These are phyloP conservation scores for Lepidocyrtinus sp. DNA, from an alignment of 2,888 invertebrate genomes.

Conservation along the genomic window DNA sequence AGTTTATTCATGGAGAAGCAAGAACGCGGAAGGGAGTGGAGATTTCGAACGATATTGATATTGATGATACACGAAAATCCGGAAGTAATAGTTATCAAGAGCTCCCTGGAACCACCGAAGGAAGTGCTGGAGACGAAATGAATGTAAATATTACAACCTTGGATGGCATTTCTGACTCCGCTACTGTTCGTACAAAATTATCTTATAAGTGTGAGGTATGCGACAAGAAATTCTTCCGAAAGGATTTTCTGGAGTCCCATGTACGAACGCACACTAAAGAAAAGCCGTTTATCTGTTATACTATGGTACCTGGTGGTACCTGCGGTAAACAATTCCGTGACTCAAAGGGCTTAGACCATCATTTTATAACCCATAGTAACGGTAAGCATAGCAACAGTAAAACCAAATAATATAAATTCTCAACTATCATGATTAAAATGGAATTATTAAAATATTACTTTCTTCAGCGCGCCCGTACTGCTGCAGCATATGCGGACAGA, in stretches of 20 bases:
- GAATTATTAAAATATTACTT: neutral
- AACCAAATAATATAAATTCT: neutral
- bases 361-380: slow-evolving; percentile 50
- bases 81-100: no score
- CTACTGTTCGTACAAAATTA: neutral
- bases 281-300: slow-evolving; percentile 51
- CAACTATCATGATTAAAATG: neutral
- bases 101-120: neutral
- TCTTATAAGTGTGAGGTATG: slow-evolving; percentile 29
- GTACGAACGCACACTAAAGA: slow-evolving; percentile 39
- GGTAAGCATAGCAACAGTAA: slow-evolving; percentile 25
- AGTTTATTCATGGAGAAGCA: neutral
- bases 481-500: slow-evolving; percentile 47
- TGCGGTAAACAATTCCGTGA: slow-evolving; percentile 51
- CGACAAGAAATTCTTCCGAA: slow-evolving; percentile 24
- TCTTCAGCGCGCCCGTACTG: slow-evolving; percentile 45
- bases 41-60: neutral
- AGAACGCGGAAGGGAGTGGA: neutral
- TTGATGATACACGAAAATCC: neutral
- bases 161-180: neutral
- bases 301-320: slow-evolving; percentile 38
- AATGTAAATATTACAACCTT: neutral
- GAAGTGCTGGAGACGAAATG: neutral
- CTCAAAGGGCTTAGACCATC: slow-evolving; percentile 45
- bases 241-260: slow-evolving; percentile 35